Evolutionary conservation across 2,797 vertebrate species (phyloP).

Genomic region (Poecilia gillii): DNA sequence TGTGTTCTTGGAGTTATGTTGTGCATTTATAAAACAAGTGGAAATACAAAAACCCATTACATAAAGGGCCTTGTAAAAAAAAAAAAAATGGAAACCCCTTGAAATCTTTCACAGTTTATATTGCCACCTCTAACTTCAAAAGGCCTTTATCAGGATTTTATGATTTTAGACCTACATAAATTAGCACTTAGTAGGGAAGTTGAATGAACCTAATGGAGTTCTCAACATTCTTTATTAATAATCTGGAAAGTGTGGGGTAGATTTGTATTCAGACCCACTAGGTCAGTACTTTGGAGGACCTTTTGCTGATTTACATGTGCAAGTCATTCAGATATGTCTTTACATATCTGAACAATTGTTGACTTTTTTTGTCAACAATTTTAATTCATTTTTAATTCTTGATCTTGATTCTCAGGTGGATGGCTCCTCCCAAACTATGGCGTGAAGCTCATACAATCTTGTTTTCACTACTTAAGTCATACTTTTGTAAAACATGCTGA

Average conservation of each 20-base stretch:
- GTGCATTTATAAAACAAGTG: constrained; percentile 63
- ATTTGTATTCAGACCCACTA: not conserved
- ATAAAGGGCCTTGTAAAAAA: not conserved
- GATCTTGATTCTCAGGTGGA: not conserved
- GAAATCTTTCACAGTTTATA: not conserved
- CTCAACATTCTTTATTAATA: not conserved
- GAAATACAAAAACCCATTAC: constrained; percentile 57
- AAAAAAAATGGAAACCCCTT: not conserved
- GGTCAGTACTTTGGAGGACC: not conserved
- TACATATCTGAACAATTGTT: not conserved
- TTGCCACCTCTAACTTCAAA: not conserved
- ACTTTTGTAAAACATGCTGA: not conserved
- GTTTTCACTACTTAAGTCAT: not conserved
- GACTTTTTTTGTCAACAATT: no score
- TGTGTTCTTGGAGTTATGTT: constrained; percentile 35
- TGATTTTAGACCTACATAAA: not conserved
- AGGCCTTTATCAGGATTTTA: not conserved
- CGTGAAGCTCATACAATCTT: not conserved
- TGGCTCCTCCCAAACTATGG: not conserved
- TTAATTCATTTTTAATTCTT: not conserved
- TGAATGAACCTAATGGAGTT: not conserved
- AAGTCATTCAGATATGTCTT: not conserved
- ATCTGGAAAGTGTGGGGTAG: not conserved
- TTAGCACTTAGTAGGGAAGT: not conserved
- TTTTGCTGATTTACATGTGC: not conserved